Evolutionary conservation across 2,797 vertebrate genomes (phyloP).

Genomic region (Enoplosus armatus): DNA sequence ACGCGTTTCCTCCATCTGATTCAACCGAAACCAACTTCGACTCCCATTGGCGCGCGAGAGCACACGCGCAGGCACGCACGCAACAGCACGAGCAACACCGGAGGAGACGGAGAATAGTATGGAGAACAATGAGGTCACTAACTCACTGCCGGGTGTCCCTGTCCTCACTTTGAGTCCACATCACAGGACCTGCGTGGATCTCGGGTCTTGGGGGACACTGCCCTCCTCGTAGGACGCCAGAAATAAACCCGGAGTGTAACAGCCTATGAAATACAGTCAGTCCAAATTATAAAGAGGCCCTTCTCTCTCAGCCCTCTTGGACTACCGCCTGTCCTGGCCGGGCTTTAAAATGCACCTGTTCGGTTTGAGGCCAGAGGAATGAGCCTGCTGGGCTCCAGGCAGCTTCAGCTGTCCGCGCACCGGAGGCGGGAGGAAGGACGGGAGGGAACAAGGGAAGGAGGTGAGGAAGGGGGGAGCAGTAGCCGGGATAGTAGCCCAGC

Average conservation of each 20-base stretch:
- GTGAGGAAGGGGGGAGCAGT: neutral
- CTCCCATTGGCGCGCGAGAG: neutral
- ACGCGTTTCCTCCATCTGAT: neutral
- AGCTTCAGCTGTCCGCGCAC: constrained; percentile 33
- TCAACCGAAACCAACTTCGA: constrained; percentile 25
- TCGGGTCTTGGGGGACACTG: neutral
- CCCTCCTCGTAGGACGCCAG: neutral
- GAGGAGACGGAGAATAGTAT: neutral
- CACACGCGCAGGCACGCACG: neutral
- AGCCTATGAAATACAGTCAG: neutral
- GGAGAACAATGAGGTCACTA: constrained; percentile 28
- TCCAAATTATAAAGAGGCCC: neutral
- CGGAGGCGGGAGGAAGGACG: neutral
- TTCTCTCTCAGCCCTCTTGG: neutral
- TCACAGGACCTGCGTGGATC: neutral
- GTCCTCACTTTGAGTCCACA: neutral
- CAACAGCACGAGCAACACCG: neutral
- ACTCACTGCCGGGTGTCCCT: neutral
- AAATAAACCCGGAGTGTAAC: constrained; percentile 23
- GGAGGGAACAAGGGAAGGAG: neutral
- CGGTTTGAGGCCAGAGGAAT: constrained; percentile 37
- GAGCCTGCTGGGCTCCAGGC: constrained; percentile 24
- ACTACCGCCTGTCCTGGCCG: constrained; percentile 22
- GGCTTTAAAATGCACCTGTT: constrained; percentile 70
- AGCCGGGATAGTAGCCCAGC: constrained; percentile 51